These are phyloP conservation scores for Ochotona curzoniae DNA, from an alignment of 2,113 vertebrate species.

Conservation along the genomic window DNA sequence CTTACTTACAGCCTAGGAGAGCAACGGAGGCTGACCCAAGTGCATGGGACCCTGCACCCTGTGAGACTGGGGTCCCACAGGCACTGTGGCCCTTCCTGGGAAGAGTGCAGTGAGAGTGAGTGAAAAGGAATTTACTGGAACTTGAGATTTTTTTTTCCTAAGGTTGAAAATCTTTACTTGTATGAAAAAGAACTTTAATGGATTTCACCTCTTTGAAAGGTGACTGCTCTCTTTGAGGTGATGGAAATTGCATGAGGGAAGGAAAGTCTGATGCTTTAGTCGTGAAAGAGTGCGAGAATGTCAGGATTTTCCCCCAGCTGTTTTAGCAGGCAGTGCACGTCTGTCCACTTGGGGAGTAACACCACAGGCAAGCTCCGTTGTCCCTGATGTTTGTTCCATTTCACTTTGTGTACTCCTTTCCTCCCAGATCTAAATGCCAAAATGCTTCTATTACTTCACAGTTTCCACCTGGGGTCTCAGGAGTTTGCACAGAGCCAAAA, in stretches of 20 bases:
- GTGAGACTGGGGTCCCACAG: too few relatives aligned
- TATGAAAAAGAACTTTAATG: neutral
- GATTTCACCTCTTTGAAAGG: neutral
- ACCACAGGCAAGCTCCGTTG: slow-evolving; percentile 62
- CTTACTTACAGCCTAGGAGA: too few relatives aligned
- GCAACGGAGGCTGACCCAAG: too few relatives aligned
- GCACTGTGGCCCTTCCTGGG: neutral
- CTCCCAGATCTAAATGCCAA: slow-evolving; percentile 64
- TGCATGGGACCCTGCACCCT: too few relatives aligned
- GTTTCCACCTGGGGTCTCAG: slow-evolving; percentile 64
- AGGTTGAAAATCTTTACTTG: slow-evolving; percentile 53
- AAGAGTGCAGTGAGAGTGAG: neutral
- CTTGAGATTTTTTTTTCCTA: neutral
- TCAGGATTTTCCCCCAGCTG: slow-evolving; percentile 68
- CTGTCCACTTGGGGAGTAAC: slow-evolving; percentile 47
- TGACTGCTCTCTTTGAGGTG: slow-evolving; percentile 47
- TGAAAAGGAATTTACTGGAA: neutral
- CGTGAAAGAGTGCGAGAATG: slow-evolving; percentile 35
- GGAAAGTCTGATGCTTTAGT: slow-evolving; percentile 56
- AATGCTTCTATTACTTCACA: slow-evolving; percentile 68
- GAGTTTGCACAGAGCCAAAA: slow-evolving; percentile 49
- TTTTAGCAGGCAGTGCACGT: slow-evolving; percentile 60
- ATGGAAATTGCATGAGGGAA: slow-evolving; percentile 38
- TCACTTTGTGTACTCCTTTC: slow-evolving; percentile 53
- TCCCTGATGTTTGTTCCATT: slow-evolving; percentile 64